Conservation (phyloP, 92 coral and sea anemone genomes). For the Paragorgia papillata region DNA sequence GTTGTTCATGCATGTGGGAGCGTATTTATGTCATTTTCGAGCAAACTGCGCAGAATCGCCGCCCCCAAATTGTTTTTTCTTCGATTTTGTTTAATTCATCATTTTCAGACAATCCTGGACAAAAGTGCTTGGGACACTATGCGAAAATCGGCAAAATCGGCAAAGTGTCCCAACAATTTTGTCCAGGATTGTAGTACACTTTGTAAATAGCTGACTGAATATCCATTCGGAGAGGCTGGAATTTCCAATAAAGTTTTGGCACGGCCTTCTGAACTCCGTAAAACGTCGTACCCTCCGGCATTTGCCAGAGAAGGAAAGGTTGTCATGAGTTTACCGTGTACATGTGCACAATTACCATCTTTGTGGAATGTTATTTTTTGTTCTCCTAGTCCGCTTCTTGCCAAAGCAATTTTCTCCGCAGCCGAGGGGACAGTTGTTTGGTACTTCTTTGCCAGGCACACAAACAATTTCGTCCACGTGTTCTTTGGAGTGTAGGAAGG, state of each 20-base stretch:
- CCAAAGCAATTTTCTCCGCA: conserved; percentile 11
- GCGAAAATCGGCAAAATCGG: too few species aligned
- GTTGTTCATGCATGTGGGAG: too few species aligned
- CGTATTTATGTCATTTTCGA: too few species aligned
- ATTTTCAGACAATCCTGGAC: too few species aligned
- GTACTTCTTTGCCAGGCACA: conserved; percentile 29
- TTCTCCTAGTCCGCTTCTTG: not conserved
- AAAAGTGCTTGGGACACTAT: too few species aligned
- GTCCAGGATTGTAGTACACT: too few species aligned
- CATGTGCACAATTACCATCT: conserved; percentile 31
- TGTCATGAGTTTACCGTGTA: conserved; percentile 27
- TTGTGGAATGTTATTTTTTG: conserved; percentile 30
- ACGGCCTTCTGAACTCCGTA: conserved; percentile 28
- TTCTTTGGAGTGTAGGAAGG: conserved; percentile 45
- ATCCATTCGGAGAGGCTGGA: conserved; percentile 22
- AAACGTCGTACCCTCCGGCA: conserved; percentile 35
- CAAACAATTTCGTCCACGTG: conserved; percentile 37
- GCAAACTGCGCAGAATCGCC: too few species aligned
- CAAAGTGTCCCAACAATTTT: too few species aligned
- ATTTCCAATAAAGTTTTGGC: conserved; percentile 19
- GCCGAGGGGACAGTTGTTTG: conserved; percentile 5
- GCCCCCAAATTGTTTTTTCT: too few species aligned
- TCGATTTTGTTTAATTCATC: too few species aligned
- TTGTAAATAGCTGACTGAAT: conserved; percentile 29
- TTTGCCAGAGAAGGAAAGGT: conserved; percentile 23